Evolutionary conservation across 1,140 invertebrate genomes (phyloP).

Genomic region (Drosophila sp.): DNA sequence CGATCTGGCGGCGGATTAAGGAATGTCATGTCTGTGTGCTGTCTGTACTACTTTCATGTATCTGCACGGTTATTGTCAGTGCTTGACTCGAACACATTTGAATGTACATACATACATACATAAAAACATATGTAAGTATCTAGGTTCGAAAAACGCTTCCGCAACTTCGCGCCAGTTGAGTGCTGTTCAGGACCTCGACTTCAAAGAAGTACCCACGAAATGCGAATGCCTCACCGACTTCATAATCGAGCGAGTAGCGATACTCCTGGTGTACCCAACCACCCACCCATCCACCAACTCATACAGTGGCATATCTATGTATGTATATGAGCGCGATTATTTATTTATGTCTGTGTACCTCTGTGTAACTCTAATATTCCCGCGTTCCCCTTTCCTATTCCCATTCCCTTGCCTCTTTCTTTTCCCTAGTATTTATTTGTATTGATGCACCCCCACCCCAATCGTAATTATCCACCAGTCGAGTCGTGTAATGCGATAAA

Average conservation of each 20-base stretch:
- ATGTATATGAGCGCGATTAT: neutral
- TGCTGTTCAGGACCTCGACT: slow-evolving; percentile 21
- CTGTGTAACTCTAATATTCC: neutral
- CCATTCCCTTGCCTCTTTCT: neutral
- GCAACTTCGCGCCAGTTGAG: slow-evolving; percentile 20
- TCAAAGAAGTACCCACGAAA: slow-evolving; percentile 15
- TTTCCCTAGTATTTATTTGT: neutral
- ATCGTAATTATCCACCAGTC: slow-evolving; percentile 16
- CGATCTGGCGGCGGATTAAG: slow-evolving; percentile 5
- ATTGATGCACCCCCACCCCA: slow-evolving; percentile 7
- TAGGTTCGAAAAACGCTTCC: slow-evolving; percentile 9
- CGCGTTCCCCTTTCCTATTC: no score
- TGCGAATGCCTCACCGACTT: slow-evolving; percentile 14
- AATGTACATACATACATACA: neutral
- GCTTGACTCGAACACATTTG: neutral
- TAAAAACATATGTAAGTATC: neutral
- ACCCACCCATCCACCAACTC: neutral
- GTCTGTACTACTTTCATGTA: neutral
- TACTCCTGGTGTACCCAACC: neutral
- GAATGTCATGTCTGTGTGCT: neutral
- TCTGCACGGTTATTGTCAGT: slow-evolving; percentile 1
- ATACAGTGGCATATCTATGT: neutral
- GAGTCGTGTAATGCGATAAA: slow-evolving; percentile 12
- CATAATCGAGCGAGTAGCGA: slow-evolving; percentile 22
- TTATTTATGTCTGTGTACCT: neutral